phyloP scores from a whole-genome alignment of 2,113 vertebrate genomes.

The Cercocebus atys region DNA sequence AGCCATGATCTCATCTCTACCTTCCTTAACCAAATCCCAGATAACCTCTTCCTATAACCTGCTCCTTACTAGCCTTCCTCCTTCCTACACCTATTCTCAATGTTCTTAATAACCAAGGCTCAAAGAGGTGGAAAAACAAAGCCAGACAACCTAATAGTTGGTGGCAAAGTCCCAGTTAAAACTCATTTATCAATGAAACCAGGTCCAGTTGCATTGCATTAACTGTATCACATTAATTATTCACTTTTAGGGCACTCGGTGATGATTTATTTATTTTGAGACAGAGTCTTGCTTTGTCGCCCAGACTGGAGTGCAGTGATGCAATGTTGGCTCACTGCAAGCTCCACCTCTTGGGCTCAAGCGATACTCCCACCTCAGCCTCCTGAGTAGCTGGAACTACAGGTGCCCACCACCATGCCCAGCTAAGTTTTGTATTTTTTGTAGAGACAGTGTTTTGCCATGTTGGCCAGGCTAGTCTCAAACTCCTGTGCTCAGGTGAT shows the following conservation, averaged over 20 bases:
- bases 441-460: too few relatives aligned
- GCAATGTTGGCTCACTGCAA: neutral
- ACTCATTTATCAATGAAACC: neutral
- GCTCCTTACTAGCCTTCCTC: neutral
- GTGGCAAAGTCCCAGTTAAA: neutral
- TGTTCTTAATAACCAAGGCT: neutral
- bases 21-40: neutral
- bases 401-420: too few relatives aligned
- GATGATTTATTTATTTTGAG: neutral
- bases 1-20: neutral
- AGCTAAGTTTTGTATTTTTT: too few relatives aligned
- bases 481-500: too few relatives aligned
- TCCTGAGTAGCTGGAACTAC: too few relatives aligned
- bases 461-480: too few relatives aligned
- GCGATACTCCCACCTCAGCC: too few relatives aligned
- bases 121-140: neutral
- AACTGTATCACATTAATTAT: neutral
- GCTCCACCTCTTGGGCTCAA: neutral
- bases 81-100: neutral
- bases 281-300: too few relatives aligned
- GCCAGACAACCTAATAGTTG: neutral
- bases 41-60: neutral
- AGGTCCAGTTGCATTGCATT: neutral
- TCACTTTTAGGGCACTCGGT: neutral
- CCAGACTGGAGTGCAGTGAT: too few relatives aligned